Evolutionary conservation across 1,140 invertebrate genomes (phyloP), one percentile per base, ranked within the genome.

Genomic region (Pissodes strobi): DNA sequence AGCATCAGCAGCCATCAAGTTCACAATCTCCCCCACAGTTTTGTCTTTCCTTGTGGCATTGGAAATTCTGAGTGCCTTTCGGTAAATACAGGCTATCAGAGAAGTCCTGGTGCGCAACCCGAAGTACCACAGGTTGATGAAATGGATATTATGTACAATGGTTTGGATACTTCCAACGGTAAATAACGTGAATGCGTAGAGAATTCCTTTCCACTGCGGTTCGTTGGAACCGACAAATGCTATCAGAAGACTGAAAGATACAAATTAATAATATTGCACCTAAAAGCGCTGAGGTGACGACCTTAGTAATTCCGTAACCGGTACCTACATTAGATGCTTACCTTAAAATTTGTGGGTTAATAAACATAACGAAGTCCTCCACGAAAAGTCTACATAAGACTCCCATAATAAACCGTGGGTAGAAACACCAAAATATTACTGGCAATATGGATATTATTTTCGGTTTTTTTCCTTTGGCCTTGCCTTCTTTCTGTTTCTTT

Each of bases 1-100:
- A 1, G 86, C 85, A 79, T 95, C 92, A 0, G 94, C 91, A 0
- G 94, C 89, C 93, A 97, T 96, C 49, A 97, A 79, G 78, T 96
- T 97, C 0, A 96, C 93, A 37, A 83, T 83, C 66, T 72, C 65
- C 1, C 60, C 60, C 4, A 55, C 90, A 0, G 93, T 95, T 1
- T 89, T 91, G 68, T 91, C 88, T 77, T 91, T 91, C 61, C 88
- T 83, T 0, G 90, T 86, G 0, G 84, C 79, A 72, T 90, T 92
- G 0, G 90, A 93, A 76, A 93, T 86, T 37, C 85, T 78, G 37
- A 93, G 76, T 1, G 90, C 88, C 79, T 99, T 99, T 72, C 89
- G 85, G 78, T 99, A 99, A 67, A 99, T 92, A 51, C 94, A 87
- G 67, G 93, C 92, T 10, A 95, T 95, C 13, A 99, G 81, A 0